A percentile compares a stretch with the other conserved stretches of the same genome.
Evolutionary conservation across 2,888 invertebrate genomes (phyloP).

Genomic region (Lochmaea crataegi): DNA sequence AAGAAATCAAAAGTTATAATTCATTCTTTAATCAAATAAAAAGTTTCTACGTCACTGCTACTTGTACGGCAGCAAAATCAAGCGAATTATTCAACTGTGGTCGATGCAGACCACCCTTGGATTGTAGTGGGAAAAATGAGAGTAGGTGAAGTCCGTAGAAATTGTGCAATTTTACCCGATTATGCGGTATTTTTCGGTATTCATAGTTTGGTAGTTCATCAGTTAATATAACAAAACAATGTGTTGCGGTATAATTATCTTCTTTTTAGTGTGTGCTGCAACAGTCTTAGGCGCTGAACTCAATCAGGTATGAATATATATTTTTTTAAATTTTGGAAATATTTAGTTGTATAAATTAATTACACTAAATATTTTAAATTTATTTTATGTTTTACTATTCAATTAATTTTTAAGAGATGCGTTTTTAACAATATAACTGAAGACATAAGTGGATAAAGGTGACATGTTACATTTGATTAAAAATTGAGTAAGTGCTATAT

Average conservation of each 20-base stretch:
- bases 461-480: no score
- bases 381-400: no score
- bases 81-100: slow-evolving; percentile 22
- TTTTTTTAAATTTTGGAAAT: no score
- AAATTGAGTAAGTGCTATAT: no score
- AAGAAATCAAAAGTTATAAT: background rate
- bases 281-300: background rate
- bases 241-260: slow-evolving; percentile 12
- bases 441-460: no score
- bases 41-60: slow-evolving; percentile 1
- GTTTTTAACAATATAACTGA: no score
- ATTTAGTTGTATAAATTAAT: background rate
- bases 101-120: slow-evolving; percentile 24
- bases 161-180: slow-evolving; percentile 43
- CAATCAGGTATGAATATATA: background rate
- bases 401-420: no score
- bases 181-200: slow-evolving; percentile 37
- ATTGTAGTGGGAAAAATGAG: slow-evolving; percentile 37
- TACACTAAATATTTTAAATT: no score
- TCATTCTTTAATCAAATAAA: background rate
- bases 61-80: slow-evolving; percentile 7
- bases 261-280: background rate
- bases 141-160: slow-evolving; percentile 41
- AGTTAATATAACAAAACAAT: slow-evolving; percentile 16
- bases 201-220: slow-evolving; percentile 27